Conservation (phyloP, 2,888 invertebrate species). For the Cephus nigrinus region DNA sequence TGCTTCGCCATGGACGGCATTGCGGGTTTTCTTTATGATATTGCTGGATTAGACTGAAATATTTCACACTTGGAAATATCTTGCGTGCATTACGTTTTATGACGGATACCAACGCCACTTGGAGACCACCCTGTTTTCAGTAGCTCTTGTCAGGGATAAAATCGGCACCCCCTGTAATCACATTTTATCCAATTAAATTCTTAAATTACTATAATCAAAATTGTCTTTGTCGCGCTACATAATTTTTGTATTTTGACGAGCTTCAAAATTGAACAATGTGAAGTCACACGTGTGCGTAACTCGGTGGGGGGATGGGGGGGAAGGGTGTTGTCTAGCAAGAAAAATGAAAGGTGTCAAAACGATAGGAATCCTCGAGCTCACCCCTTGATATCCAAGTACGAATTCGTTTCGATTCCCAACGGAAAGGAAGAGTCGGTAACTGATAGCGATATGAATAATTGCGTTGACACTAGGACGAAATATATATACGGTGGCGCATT, state of each 20-base stretch:
- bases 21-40: slow-evolving; percentile 63
- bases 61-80: slow-evolving; percentile 65
- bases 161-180: background rate
- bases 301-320: background rate
- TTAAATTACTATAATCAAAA: background rate
- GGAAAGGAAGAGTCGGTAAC: slow-evolving; percentile 37
- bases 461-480: slow-evolving; percentile 51
- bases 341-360: slow-evolving; percentile 37
- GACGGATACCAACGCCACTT: slow-evolving; percentile 31
- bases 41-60: slow-evolving; percentile 66
- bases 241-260: background rate
- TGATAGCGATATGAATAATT: slow-evolving; percentile 63
- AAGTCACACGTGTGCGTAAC: background rate
- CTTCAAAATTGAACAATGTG: background rate
- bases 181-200: background rate
- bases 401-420: slow-evolving; percentile 56
- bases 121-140: background rate
- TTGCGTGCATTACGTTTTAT: slow-evolving; percentile 61
- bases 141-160: background rate
- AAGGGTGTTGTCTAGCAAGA: slow-evolving; percentile 9
- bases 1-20: slow-evolving; percentile 39
- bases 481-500: slow-evolving; percentile 55
- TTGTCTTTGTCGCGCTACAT: background rate
- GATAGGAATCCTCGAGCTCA: slow-evolving; percentile 13
- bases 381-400: slow-evolving; percentile 30